Evolutionary conservation across 2,113 vertebrate genomes (phyloP).

Genomic region (Actenoides hombroni): DNA sequence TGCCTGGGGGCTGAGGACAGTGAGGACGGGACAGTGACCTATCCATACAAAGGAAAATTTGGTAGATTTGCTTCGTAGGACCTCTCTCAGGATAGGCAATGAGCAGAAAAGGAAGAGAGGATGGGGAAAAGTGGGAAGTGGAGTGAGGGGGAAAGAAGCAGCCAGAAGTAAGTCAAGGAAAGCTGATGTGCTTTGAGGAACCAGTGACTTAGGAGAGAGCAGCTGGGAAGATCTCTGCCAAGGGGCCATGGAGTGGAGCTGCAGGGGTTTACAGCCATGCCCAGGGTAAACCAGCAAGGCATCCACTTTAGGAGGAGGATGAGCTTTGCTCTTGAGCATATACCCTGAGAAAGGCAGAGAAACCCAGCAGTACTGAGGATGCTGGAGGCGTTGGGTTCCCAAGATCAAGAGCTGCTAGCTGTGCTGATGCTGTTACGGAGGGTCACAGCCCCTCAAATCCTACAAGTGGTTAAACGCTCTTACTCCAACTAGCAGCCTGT

Average conservation of each 20-base stretch:
- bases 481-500: not conserved
- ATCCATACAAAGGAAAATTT: not conserved
- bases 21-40: not conserved
- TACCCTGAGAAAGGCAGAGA: not conserved
- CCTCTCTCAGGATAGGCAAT: not conserved
- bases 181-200: not conserved
- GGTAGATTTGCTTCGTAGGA: fast-evolving
- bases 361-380: slow-evolving; percentile 19
- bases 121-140: not conserved
- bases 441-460: not conserved
- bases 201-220: not conserved
- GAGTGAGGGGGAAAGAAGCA: not conserved
- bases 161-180: not conserved
- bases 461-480: not conserved
- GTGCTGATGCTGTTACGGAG: not conserved
- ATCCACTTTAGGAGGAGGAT: not conserved
- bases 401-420: not conserved
- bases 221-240: not conserved
- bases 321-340: not conserved
- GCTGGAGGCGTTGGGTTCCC: slow-evolving; percentile 48
- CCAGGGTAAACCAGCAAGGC: fast-evolving
- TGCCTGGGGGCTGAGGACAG: not conserved
- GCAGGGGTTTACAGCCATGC: not conserved
- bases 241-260: not conserved
- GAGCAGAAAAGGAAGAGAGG: not conserved